Conservation (phyloP, 1,140 invertebrate species). For the Euwallacea fornicatus region DNA sequence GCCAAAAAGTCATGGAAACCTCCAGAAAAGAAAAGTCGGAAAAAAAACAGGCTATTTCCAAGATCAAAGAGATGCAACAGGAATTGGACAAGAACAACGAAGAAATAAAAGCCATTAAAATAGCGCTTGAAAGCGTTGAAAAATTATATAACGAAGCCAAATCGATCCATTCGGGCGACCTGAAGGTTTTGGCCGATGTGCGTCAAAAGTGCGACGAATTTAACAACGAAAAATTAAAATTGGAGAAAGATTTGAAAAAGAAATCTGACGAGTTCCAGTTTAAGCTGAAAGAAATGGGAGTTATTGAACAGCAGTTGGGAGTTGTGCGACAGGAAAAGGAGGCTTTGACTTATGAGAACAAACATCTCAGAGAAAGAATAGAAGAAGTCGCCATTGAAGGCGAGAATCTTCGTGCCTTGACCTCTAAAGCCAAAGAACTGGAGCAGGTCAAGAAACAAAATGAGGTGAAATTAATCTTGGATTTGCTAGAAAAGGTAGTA, state of each 20-base stretch:
- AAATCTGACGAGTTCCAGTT: slow-evolving; percentile 28
- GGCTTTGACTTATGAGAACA: slow-evolving; percentile 27
- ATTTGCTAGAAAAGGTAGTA: not conserved
- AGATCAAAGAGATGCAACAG: slow-evolving; percentile 27
- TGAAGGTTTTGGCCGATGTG: not conserved
- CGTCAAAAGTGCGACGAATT: not conserved
- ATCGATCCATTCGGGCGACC: slow-evolving; percentile 11
- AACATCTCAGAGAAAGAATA: slow-evolving; percentile 28
- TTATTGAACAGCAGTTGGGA: slow-evolving; percentile 33
- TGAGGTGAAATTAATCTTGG: slow-evolving; percentile 14
- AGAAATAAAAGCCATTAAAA: slow-evolving; percentile 25
- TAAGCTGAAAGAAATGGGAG: slow-evolving; percentile 26
- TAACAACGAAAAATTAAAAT: slow-evolving; percentile 7
- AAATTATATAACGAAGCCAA: slow-evolving; percentile 29
- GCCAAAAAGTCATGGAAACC: slow-evolving; percentile 6
- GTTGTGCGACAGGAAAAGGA: slow-evolving; percentile 27
- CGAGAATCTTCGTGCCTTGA: slow-evolving; percentile 11
- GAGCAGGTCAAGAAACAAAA: slow-evolving; percentile 33
- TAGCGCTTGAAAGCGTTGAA: slow-evolving; percentile 30
- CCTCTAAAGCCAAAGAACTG: slow-evolving; percentile 25
- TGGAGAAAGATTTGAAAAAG: slow-evolving; percentile 28
- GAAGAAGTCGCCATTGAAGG: slow-evolving; percentile 31
- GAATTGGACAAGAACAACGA: slow-evolving; percentile 32
- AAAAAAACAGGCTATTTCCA: slow-evolving; percentile 14
- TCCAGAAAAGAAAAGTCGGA: slow-evolving; percentile 5